Conservation (phyloP, 2,113 vertebrate genomes). For the Seriola dumerili region DNA sequence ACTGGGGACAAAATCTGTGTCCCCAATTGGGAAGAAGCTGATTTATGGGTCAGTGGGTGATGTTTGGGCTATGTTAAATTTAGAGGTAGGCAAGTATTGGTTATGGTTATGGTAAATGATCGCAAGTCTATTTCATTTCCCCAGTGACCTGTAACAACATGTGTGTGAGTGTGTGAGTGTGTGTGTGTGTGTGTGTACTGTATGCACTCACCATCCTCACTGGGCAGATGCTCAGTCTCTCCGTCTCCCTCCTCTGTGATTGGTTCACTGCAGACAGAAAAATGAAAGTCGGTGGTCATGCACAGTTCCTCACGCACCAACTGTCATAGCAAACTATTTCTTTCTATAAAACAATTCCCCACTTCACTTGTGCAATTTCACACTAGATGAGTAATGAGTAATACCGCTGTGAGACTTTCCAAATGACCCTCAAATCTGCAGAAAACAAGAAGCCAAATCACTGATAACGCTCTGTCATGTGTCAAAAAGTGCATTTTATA, state of each 20-base stretch:
- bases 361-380: not conserved
- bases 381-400: not conserved
- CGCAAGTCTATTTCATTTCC: too few relatives aligned
- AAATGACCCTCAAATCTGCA: constrained; percentile 5
- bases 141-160: too few relatives aligned
- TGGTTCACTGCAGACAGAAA: constrained; percentile 80
- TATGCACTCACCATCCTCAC: constrained; percentile 82
- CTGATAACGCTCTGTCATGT: not conserved
- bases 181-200: constrained; percentile 10
- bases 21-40: too few relatives aligned
- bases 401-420: not conserved
- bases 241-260: constrained; percentile 86
- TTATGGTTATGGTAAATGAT: too few relatives aligned
- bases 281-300: not conserved
- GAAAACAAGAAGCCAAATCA: not conserved
- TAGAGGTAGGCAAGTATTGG: too few relatives aligned
- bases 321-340: not conserved
- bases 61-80: too few relatives aligned
- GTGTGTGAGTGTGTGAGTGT: constrained; percentile 4
- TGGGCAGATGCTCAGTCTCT: constrained; percentile 81
- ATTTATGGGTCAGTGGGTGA: too few relatives aligned
- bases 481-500: constrained; percentile 1
- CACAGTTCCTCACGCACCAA: constrained; percentile 22
- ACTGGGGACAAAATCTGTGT: too few relatives aligned
- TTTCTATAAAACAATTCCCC: not conserved